A percentile compares a stretch with the other conserved stretches of the same genome.
Conservation (phyloP, 2,888 invertebrate genomes). For the Sarcophaga carnaria region DNA sequence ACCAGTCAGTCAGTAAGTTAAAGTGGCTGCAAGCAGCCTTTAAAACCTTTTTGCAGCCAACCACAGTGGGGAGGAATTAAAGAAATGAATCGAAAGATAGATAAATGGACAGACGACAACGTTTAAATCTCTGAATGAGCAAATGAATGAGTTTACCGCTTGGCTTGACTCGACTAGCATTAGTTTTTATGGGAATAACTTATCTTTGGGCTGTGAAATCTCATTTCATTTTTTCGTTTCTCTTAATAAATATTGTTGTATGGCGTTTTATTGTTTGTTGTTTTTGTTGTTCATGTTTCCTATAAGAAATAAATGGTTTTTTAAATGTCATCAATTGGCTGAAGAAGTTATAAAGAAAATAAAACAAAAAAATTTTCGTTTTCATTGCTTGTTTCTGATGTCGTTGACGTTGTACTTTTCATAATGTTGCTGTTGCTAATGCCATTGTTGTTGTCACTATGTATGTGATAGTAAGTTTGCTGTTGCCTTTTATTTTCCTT, state of each 20-base stretch:
- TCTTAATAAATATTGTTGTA: background rate
- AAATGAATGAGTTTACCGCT: conserved; percentile 35
- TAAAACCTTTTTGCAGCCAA: conserved; percentile 27
- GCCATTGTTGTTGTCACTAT: conserved; percentile 23
- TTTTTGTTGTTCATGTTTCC: conserved; percentile 40
- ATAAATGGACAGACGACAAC: background rate
- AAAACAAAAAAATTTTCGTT: conserved; percentile 58
- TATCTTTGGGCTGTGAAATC: conserved; percentile 57
- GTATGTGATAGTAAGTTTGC: conserved; percentile 37
- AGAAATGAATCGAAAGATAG: conserved; percentile 10
- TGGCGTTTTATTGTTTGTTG: background rate
- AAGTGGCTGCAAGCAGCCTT: conserved; percentile 21
- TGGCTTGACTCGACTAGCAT: conserved; percentile 14
- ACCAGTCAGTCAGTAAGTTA: conserved; percentile 22
- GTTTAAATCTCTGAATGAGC: background rate
- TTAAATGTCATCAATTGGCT: conserved; percentile 68
- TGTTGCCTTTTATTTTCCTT: conserved; percentile 14
- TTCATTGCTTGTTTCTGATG: conserved; percentile 9
- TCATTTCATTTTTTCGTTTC: conserved; percentile 37
- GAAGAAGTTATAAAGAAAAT: conserved; percentile 56
- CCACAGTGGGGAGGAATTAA: background rate
- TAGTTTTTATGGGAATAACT: conserved; percentile 65
- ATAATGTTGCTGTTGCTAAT: conserved; percentile 48
- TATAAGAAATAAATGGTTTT: conserved; percentile 66
- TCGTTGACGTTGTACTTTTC: conserved; percentile 46